Evolutionary conservation across 2,797 vertebrate genomes (phyloP), one percentile per base, ranked within the genome.

Genomic region (Phoxinus dragarum): DNA sequence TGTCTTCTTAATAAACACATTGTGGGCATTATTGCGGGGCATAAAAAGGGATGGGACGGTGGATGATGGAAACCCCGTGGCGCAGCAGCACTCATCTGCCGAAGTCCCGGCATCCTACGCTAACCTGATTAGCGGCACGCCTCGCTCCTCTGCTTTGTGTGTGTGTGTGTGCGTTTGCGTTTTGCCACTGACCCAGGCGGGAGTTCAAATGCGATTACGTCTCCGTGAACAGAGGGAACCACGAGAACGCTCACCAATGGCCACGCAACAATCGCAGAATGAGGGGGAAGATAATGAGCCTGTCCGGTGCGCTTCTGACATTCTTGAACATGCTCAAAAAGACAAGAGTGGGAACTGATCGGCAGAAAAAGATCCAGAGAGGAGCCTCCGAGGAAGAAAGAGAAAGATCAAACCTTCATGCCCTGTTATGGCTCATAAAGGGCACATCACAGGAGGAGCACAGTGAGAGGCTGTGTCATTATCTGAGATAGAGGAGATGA

Each of bases 131-230:
- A 89, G 84, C 59, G 54, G 87, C 88, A 84, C 71, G 80, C 84
- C 83, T 88, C 77, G 36, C 59, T 88, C 86, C 79, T 80, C 54
- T 80, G 86, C 81, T 89, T 89, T 89, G 87, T 89, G 85, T 82
- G 81, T 85, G 81, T 85, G 80, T 77, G 81, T 86, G 81, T 73
- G 69, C 12, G 34, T 54, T 61, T 80, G 72, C 68, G 40, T 88
- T 90, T 89, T 90, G 81, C 88, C 80, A 84, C 73, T 88, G 88
- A 88, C 86, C 83, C 75, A 78, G 82, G 84, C 84, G 74, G 74
- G 85, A 84, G 81, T 91, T 91, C 75, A 89, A 89, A 90, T 90
- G 85, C 86, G 89, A 88, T 91, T 90, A 90, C 40, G 79, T 88
- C 79, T 84, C 86, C 82, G 34, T 87, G 87, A 88, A 89, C 82